These are phyloP conservation scores for Struthidea cinerea DNA, from an alignment of 2,113 vertebrate species.

Conservation along the genomic window DNA sequence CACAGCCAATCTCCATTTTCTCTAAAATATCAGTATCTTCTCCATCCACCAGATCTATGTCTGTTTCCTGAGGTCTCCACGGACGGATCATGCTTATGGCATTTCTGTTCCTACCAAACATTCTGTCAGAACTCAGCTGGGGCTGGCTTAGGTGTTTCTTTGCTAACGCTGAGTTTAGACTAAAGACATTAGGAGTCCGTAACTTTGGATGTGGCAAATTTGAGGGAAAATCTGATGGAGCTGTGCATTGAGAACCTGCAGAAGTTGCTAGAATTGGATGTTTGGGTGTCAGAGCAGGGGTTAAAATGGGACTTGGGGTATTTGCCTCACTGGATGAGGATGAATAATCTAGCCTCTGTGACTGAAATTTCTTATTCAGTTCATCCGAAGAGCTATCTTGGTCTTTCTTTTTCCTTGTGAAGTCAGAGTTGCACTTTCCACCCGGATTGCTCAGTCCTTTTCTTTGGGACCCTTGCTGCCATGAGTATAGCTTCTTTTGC, in stretches of 20 bases:
- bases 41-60: constrained; percentile 79
- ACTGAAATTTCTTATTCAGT: constrained; percentile 87
- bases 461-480: constrained; percentile 72
- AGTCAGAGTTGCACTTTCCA: constrained; percentile 59
- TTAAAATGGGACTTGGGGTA: constrained; percentile 75
- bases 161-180: constrained; percentile 70
- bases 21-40: constrained; percentile 69
- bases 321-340: constrained; percentile 83
- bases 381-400: constrained; percentile 84
- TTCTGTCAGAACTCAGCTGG: constrained; percentile 78
- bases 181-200: constrained; percentile 77
- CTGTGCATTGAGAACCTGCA: not conserved
- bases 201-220: constrained; percentile 79
- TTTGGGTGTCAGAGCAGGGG: constrained; percentile 66
- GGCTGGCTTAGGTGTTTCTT: constrained; percentile 97
- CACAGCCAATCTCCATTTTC: constrained; percentile 70
- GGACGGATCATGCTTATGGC: constrained; percentile 97
- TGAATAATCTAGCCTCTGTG: constrained; percentile 85
- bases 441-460: constrained; percentile 57
- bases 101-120: constrained; percentile 85
- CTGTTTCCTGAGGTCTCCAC: constrained; percentile 83
- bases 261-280: constrained; percentile 36
- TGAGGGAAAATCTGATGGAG: constrained; percentile 14
- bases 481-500: constrained; percentile 68
- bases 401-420: constrained; percentile 66